phyloP scores from a whole-genome alignment of 2,888 invertebrate species.

The Strigamia maritima region DNA sequence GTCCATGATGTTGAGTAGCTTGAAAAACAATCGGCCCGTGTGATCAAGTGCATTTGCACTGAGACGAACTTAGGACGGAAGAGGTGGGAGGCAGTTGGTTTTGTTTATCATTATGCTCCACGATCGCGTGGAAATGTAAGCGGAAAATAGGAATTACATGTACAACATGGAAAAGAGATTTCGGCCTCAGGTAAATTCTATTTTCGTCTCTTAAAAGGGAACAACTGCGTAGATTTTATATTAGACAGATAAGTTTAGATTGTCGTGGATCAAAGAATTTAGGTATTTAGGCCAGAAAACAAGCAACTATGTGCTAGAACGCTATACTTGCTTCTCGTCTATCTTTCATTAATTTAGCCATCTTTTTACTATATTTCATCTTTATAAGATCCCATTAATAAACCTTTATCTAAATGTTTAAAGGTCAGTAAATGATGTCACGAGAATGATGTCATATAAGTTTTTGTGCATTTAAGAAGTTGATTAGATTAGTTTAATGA shows the following conservation, averaged over 20 bases:
- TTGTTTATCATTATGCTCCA: neutral
- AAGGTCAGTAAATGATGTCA: conserved; percentile 26
- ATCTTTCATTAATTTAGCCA: neutral
- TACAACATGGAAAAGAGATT: neutral
- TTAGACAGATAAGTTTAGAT: neutral
- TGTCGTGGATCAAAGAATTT: neutral
- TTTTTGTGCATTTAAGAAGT: neutral
- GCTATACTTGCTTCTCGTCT: neutral
- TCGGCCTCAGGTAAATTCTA: conserved; percentile 9
- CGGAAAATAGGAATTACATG: neutral
- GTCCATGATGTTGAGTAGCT: neutral
- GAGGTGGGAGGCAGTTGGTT: neutral
- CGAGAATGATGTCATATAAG: neutral
- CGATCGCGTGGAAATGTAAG: neutral
- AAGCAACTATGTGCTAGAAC: no score
- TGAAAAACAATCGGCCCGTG: neutral
- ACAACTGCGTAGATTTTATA: conserved; percentile 21
- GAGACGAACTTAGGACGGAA: neutral
- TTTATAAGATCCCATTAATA: neutral
- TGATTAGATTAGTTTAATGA: conserved; percentile 20
- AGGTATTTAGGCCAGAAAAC: neutral
- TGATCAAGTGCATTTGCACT: conserved; percentile 17
- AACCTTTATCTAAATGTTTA: neutral
- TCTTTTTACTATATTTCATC: neutral
- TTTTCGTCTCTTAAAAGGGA: neutral